A percentile compares a stretch with the other conserved stretches of the same genome.
Conservation (phyloP, 2,797 vertebrate species). For the Sciaenops ocellatus region DNA sequence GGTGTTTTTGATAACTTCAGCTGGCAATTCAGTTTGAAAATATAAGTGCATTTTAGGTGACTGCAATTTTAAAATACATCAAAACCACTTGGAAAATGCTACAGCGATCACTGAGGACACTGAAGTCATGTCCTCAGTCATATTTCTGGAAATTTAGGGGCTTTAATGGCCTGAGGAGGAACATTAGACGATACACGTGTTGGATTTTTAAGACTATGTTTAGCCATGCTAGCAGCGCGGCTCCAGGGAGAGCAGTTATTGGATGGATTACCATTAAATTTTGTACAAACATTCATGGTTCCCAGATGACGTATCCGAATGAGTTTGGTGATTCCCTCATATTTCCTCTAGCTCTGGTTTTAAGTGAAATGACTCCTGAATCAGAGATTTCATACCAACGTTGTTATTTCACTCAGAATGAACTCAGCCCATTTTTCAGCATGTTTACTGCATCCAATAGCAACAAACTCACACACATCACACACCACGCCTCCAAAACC, state of each 20-base stretch:
- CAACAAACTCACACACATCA: no score
- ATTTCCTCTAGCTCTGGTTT: no score
- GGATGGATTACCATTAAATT: no score
- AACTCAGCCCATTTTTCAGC: no score
- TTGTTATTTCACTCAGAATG: no score
- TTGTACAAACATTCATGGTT: neutral
- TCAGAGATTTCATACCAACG: no score
- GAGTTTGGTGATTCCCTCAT: no score
- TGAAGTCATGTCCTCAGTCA: neutral
- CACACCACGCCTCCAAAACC: no score
- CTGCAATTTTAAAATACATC: slow-evolving; percentile 3
- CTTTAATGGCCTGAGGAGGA: neutral
- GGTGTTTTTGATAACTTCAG: slow-evolving; percentile 11
- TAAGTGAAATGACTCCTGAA: no score
- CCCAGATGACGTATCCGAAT: no score
- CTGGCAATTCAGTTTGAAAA: slow-evolving; percentile 30
- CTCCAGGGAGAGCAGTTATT: neutral
- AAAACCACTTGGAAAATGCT: neutral
- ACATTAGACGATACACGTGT: slow-evolving; percentile 1
- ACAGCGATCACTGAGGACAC: neutral
- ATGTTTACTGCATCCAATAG: no score
- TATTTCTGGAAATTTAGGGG: neutral
- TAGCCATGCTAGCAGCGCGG: neutral
- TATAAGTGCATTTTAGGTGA: slow-evolving; percentile 4
- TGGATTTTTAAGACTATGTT: neutral